Percentiles rank a stretch among this genome's conserved stretches.
phyloP scores from a whole-genome alignment of 2,888 invertebrate genomes.

The Tachystola acroxantha region DNA sequence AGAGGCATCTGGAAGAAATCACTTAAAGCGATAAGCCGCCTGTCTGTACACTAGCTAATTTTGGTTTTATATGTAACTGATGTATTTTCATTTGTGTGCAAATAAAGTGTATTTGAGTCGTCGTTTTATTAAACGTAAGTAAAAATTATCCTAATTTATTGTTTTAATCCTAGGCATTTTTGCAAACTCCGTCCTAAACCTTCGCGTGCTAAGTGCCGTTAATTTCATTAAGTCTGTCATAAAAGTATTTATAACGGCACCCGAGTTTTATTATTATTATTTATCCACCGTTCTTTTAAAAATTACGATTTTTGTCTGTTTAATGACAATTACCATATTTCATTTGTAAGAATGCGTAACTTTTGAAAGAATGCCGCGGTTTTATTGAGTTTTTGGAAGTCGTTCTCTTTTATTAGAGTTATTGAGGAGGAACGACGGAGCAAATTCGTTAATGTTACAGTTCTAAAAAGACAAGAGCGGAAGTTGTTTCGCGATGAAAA shows the following conservation, averaged over 20 bases:
- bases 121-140: no score
- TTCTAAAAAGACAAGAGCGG: no score
- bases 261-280: background rate
- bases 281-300: background rate
- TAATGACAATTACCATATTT: slow-evolving; percentile 4
- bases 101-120: no score
- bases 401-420: background rate
- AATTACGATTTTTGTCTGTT: slow-evolving; percentile 4
- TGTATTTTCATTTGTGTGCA: no score
- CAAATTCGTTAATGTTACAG: no score
- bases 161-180: no score
- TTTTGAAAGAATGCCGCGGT: background rate
- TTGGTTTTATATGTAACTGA: no score
- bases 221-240: background rate
- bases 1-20: no score
- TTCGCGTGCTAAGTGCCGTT: background rate
- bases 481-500: no score
- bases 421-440: background rate
- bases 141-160: no score
- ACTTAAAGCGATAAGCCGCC: no score
- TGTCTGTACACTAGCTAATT: no score
- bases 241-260: background rate
- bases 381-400: slow-evolving; percentile 1
- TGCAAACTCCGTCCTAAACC: background rate
- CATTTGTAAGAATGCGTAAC: background rate